phyloP scores from a whole-genome alignment of 2,888 invertebrate genomes.

The Heliconius charithonia region DNA sequence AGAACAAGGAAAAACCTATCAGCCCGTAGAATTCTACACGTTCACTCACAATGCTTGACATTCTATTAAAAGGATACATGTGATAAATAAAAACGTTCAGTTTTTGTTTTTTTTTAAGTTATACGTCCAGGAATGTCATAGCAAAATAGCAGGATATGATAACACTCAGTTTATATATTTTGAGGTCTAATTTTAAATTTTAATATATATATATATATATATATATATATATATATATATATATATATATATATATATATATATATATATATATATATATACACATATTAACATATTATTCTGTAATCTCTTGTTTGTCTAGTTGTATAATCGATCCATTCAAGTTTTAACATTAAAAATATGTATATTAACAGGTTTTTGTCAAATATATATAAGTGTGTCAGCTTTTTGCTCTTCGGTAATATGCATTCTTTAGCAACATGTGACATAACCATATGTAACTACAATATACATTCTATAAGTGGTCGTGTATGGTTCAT shows the following conservation, averaged over 20 bases:
- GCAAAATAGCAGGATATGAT: background rate
- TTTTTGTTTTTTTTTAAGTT: background rate
- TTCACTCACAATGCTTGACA: background rate
- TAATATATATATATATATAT: too few species aligned
- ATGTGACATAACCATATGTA: constrained; percentile 14
- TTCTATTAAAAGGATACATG: background rate
- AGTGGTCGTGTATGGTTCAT: background rate
- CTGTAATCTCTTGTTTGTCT: background rate
- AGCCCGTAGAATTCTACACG: background rate
- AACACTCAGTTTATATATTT: background rate
- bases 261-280: too few species aligned
- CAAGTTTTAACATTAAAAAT: background rate
- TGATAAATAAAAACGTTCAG: background rate
- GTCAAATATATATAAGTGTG: constrained; percentile 18
- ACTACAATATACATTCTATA: background rate
- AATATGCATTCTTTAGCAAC: constrained; percentile 15
- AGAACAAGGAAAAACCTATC: background rate
- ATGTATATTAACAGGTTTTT: background rate
- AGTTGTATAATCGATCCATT: background rate
- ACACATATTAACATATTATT: background rate
- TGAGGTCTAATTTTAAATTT: background rate
- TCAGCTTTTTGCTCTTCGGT: constrained; percentile 11
- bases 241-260: too few species aligned
- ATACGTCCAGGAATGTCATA: background rate
- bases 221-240: too few species aligned